Evolutionary conservation across 2,113 vertebrate species (phyloP), one percentile per base, ranked within the genome.

Genomic region (Prietella phreatophila): DNA sequence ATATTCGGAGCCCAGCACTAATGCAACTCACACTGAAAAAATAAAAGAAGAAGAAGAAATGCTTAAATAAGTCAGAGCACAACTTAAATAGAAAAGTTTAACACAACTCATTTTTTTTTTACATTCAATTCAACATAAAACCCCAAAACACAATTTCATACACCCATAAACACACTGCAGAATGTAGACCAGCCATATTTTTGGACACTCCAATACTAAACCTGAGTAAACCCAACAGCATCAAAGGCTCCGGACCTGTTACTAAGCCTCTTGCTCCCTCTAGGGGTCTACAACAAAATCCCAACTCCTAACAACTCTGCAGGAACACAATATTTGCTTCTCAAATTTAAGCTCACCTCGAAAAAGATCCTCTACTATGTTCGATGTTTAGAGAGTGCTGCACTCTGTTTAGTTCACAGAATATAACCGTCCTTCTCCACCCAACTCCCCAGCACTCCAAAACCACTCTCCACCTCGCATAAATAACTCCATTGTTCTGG

Each of bases 191-290:
- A 27, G 75, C 20, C 11, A 5, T 36, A 58, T 78, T 60, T 47
- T 58, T 19, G n/a, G 84, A 60, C 71, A 76, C 71, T 60, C 33
- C 33, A 69, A 0, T n/a, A 15, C n/a, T 67, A 30, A 80, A 36
- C 36, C 36, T 47, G 69, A 36, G 27, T 17, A 58, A 73, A 14
- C 11, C 3, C 22, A 20, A n/a, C n/a, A 58, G 5, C 39, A 1
- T 53, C 17, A 80, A 47, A n/a, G 50, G 25, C 3, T 20, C 22
- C 14, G 19, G 17, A 58, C 8, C 17, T 65, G 86, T 90, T 85
- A 53, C n/a, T 79, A 87, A 87, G 89, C 65, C 89, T 89, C 78
- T 87, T 89, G 89, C 88, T 85, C 89, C 89, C 89, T 90, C 89
- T 87, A 89, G 87, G 84, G 89, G 83, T 78, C 75, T 69, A 47